phyloP scores from a whole-genome alignment of 2,797 vertebrate species.

The Eulemur coronatus region DNA sequence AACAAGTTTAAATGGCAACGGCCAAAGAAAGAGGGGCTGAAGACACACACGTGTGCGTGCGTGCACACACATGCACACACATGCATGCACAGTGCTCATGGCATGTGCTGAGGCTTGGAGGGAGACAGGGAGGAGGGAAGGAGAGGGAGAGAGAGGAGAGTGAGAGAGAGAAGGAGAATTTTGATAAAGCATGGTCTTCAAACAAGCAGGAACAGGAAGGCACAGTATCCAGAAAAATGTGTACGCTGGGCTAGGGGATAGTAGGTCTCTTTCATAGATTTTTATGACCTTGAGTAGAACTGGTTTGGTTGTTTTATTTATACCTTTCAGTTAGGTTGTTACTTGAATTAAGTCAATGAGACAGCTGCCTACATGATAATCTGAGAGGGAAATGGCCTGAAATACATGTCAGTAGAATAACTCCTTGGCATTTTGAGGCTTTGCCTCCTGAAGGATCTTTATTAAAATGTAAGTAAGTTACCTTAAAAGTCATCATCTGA shows the following conservation, averaged over 20 bases:
- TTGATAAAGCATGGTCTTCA: background rate
- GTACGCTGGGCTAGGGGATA: background rate
- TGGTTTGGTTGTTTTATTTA: background rate
- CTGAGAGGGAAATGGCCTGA: background rate
- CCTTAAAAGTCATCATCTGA: constrained; percentile 20
- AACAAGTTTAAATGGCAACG: background rate
- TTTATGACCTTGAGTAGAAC: background rate
- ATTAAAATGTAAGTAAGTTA: constrained; percentile 52
- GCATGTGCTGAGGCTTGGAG: background rate
- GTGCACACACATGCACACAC: background rate
- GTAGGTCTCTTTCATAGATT: background rate
- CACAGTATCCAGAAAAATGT: background rate
- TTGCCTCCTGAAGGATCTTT: constrained; percentile 1
- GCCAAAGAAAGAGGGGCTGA: background rate
- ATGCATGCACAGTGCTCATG: background rate
- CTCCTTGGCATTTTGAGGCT: background rate
- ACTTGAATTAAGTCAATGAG: background rate
- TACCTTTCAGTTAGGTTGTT: background rate
- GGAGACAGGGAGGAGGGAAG: background rate
- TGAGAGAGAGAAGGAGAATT: background rate
- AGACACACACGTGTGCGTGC: background rate
- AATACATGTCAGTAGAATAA: background rate
- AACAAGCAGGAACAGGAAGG: background rate
- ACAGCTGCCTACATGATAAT: background rate
- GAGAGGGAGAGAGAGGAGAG: accelerated